These are phyloP conservation scores for Plagodis pulveraria DNA, from an alignment of 2,888 invertebrate genomes.

Conservation along the genomic window DNA sequence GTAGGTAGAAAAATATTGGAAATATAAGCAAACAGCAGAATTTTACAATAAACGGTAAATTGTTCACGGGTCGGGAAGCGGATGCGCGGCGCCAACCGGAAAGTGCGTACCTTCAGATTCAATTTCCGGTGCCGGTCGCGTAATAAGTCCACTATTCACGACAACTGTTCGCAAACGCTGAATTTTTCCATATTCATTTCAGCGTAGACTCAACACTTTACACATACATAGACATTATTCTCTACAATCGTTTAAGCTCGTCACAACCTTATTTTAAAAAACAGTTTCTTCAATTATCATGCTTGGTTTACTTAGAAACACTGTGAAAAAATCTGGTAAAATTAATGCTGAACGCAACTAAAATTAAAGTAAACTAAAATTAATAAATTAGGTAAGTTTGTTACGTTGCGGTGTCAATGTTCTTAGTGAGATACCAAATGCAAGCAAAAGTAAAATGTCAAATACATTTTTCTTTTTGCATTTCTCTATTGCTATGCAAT, in stretches of 20 bases:
- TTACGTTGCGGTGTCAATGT: conserved; percentile 14
- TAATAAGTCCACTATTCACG: conserved; percentile 77
- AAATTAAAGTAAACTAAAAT: conserved; percentile 16
- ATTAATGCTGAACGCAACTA: conserved; percentile 10
- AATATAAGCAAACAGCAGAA: conserved; percentile 42
- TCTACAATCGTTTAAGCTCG: neutral
- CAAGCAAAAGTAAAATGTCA: conserved; percentile 35
- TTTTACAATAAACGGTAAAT: conserved; percentile 58
- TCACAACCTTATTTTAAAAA: neutral
- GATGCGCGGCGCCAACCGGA: conserved; percentile 71
- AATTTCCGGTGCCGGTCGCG: conserved; percentile 77
- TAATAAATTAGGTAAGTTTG: conserved; percentile 22
- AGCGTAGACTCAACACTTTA: neutral
- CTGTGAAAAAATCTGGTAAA: conserved; percentile 7
- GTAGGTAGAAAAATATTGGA: conserved; percentile 17
- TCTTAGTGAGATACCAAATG: conserved; percentile 39
- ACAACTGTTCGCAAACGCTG: conserved; percentile 49
- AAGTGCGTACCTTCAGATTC: conserved; percentile 81
- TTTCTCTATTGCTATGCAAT: no score
- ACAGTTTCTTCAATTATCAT: conserved; percentile 14
- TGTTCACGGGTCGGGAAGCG: conserved; percentile 56
- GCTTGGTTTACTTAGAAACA: conserved; percentile 17
- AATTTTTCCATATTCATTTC: conserved; percentile 3
- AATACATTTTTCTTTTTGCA: no score
- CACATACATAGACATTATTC: neutral